Evolutionary conservation across 2,113 vertebrate species (phyloP), one percentile per base, ranked within the genome.

Genomic region (Amia ocellicauda): DNA sequence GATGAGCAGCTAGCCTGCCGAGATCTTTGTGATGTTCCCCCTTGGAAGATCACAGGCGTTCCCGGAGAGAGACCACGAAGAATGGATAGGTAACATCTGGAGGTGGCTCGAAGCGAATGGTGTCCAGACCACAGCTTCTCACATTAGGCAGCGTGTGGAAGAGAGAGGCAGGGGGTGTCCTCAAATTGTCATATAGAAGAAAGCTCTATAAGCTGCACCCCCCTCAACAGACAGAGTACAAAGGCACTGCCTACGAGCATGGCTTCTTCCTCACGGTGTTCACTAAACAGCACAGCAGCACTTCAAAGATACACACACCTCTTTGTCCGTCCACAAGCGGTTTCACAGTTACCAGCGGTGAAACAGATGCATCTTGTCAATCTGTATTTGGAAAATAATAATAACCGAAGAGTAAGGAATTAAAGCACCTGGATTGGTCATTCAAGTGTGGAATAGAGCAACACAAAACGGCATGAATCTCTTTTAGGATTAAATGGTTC

Each of bases 131-230:
- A 58, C 50, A 54, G 59, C 60, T 66, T 64, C 68, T 67, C 56
- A 54, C 40, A 50, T 47, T 63, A 70, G 64, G 72, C 58, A 61
- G n/a, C 4, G 56, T 64, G 26, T 22, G 67, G 56, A 67, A 59
- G 60, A 28, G 68, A 73, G 45, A 68, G 59, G 69, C 66, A 53
- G 45, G 29, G 69, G 57, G 59, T 56, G 66, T 31, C 60, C 67
- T 55, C 40, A 10, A 16, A 66, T 54, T 52, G 19, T 41, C 49
- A 8, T 22, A 52, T 14, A 36, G 31, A 36, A 11, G 11, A 36
- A 11, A 36, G 31, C 11, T 2, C 27, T 14, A 28, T 9, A 2
- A 47, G n/a, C 13, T 29, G 22, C 40, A 59, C 56, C 23, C 23
- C 3, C 2, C 14, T 54, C 63, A 49, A 42, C 64, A 66, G 66